Evolutionary conservation across 1,140 invertebrate genomes (phyloP).

Genomic region (Nephila pilipes): DNA sequence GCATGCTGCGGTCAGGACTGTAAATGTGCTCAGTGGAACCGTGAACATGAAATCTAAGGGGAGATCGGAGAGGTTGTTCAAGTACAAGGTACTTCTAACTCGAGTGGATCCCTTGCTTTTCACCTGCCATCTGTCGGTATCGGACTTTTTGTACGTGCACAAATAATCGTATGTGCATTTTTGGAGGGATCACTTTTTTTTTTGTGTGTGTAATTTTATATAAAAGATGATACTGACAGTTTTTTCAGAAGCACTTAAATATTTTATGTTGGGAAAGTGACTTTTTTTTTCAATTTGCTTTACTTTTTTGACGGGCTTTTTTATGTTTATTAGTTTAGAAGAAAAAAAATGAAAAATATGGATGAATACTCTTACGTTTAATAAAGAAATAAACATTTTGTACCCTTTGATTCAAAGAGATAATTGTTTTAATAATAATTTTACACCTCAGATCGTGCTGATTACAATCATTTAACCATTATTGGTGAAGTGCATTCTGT

Average conservation of each 20-base stretch:
- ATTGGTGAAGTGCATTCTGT: too few relatives aligned
- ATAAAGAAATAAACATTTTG: too few relatives aligned
- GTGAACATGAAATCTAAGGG: slow-evolving; percentile 52
- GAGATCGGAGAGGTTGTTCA: slow-evolving; percentile 20
- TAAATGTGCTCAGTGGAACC: slow-evolving; percentile 61
- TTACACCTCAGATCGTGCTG: too few relatives aligned
- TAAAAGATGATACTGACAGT: neutral
- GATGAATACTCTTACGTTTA: too few relatives aligned
- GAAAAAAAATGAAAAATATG: too few relatives aligned
- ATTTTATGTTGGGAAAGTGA: too few relatives aligned
- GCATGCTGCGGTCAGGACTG: slow-evolving; percentile 66
- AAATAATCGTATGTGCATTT: slow-evolving; percentile 51
- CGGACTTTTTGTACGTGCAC: neutral
- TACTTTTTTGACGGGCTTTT: too few relatives aligned
- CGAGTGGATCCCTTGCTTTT: slow-evolving; percentile 20
- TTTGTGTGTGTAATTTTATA: neutral
- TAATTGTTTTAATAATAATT: too few relatives aligned
- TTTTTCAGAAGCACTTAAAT: neutral
- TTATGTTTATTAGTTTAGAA: too few relatives aligned
- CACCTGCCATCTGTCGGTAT: slow-evolving; percentile 67
- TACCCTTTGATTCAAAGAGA: too few relatives aligned
- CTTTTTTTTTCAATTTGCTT: too few relatives aligned
- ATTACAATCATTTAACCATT: too few relatives aligned
- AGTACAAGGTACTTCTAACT: slow-evolving; percentile 41
- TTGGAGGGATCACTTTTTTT: slow-evolving; percentile 39